Evolutionary conservation across 2,797 vertebrate genomes (phyloP).

Genomic region (Hozukius guyotensis): DNA sequence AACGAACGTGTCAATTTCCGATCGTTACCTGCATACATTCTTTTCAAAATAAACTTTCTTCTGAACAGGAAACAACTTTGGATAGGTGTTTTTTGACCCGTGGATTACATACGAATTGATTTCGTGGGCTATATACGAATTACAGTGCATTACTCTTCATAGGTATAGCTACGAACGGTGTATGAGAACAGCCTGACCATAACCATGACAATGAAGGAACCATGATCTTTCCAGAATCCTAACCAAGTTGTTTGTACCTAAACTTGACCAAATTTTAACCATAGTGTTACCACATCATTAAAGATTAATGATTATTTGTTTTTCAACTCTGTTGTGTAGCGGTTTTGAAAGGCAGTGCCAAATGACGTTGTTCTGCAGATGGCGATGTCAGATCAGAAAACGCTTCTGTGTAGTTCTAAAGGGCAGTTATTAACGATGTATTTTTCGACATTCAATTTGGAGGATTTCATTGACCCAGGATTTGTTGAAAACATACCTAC

Average conservation of each 20-base stretch:
- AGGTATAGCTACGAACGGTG: no score
- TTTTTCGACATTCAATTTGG: background rate
- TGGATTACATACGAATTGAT: no score
- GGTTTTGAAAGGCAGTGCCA: background rate
- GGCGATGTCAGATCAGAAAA: background rate
- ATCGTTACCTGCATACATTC: no score
- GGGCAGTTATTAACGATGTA: background rate
- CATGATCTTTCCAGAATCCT: background rate
- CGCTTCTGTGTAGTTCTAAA: background rate
- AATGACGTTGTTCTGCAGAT: background rate
- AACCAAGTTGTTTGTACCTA: background rate
- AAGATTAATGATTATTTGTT: background rate
- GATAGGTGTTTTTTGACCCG: no score
- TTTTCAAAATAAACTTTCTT: no score
- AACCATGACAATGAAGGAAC: background rate
- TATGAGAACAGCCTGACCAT: no score
- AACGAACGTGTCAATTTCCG: no score
- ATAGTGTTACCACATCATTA: background rate
- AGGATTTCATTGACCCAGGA: background rate
- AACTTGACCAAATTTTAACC: background rate
- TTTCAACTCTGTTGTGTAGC: background rate
- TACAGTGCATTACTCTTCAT: no score
- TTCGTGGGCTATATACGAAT: no score
- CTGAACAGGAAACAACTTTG: no score
- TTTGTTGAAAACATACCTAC: background rate